Evolutionary conservation across 2,888 invertebrate genomes (phyloP).

Genomic region (Isoperla grammatica): DNA sequence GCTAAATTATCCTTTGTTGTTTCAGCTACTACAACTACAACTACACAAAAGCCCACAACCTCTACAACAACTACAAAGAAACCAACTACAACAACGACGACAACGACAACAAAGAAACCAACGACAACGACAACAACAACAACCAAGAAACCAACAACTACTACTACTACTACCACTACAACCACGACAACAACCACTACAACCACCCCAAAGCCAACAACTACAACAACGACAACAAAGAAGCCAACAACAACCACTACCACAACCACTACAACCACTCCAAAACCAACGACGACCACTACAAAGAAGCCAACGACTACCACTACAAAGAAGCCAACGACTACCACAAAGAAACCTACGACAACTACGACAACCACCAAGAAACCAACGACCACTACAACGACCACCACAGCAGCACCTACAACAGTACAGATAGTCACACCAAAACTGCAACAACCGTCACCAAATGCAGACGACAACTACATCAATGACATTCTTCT

Average conservation of each 20-base stretch:
- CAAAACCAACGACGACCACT: conserved; percentile 22
- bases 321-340: conserved; percentile 35
- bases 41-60: conserved; percentile 23
- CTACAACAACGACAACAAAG: no score
- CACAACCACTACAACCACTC: conserved; percentile 20
- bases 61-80: conserved; percentile 34
- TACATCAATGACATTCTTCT: conserved; percentile 11
- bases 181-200: conserved; percentile 27
- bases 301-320: conserved; percentile 29
- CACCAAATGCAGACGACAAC: background rate
- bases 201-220: conserved; percentile 28
- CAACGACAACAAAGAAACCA: conserved; percentile 11
- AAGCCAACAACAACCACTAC: conserved; percentile 23
- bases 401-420: conserved; percentile 19
- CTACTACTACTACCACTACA: conserved; percentile 21
- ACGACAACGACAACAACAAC: conserved; percentile 20
- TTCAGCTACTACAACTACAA: conserved; percentile 21
- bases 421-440: conserved; percentile 26
- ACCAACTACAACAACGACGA: conserved; percentile 25
- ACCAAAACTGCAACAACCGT: conserved; percentile 19
- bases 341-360: conserved; percentile 37
- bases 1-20: background rate
- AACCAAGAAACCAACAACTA: conserved; percentile 28
- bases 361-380: conserved; percentile 19
- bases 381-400: conserved; percentile 24